Evolutionary conservation across 2,797 vertebrate species (phyloP).

Genomic region (Macroramphosus scolopax): DNA sequence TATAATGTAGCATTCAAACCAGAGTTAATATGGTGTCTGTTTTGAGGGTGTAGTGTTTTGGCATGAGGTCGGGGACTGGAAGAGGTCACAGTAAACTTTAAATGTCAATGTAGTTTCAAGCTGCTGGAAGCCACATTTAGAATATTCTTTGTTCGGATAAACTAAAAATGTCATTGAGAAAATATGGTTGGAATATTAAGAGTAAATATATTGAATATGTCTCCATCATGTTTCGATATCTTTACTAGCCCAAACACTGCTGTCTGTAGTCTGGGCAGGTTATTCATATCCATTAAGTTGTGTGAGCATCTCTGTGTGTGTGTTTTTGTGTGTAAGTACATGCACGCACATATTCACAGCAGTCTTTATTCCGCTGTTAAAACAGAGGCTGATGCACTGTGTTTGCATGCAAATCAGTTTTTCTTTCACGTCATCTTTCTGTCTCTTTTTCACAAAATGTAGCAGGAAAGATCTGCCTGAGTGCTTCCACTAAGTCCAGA

Average conservation of each 20-base stretch:
- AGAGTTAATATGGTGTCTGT: neutral
- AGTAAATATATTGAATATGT: constrained; percentile 16
- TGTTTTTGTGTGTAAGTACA: neutral
- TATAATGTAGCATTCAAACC: neutral
- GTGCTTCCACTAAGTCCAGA: too few species aligned
- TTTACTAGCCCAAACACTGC: too few species aligned
- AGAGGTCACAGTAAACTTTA: constrained; percentile 1
- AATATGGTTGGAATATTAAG: neutral
- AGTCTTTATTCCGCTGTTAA: constrained; percentile 18
- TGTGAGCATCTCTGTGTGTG: neutral
- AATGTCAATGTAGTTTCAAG: constrained; percentile 20
- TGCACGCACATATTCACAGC: constrained; percentile 1
- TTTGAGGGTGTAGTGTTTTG: neutral
- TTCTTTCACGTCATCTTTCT: neutral
- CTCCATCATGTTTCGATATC: constrained; percentile 9
- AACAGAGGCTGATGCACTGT: constrained; percentile 10
- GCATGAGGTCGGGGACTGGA: neutral
- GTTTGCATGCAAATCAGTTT: constrained; percentile 9
- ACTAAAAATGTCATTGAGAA: constrained; percentile 3
- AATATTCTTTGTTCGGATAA: neutral
- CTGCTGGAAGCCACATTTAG: neutral
- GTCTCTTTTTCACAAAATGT: neutral
- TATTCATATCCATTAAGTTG: neutral
- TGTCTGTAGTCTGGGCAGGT: neutral
- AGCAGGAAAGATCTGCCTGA: too few species aligned